Conservation (phyloP, 2,888 invertebrate species). For the Pandemis corylana region DNA sequence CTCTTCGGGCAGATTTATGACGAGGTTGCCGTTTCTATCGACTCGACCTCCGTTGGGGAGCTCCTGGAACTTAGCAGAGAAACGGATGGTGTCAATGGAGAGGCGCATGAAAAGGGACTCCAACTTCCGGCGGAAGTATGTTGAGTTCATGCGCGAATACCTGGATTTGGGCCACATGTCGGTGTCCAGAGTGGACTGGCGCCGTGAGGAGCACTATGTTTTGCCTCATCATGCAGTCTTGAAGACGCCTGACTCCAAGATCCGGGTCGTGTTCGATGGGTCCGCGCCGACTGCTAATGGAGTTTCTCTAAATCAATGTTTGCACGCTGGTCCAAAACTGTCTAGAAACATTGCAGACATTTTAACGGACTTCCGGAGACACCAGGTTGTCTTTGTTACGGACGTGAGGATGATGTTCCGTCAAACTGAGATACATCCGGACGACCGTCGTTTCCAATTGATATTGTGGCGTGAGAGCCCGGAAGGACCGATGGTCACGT, state of each 20-base stretch:
- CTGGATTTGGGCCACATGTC: neutral
- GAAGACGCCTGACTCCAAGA: neutral
- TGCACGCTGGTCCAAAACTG: neutral
- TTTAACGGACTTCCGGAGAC: neutral
- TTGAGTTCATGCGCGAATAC: slow-evolving; percentile 1
- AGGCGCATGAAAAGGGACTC: neutral
- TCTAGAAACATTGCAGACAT: neutral
- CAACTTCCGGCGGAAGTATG: neutral
- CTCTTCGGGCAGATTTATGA: too few species aligned
- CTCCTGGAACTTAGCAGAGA: too few species aligned
- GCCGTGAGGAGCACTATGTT: neutral
- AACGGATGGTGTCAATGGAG: too few species aligned
- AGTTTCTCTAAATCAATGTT: neutral
- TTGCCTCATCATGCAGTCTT: neutral
- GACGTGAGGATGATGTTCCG: slow-evolving; percentile 23
- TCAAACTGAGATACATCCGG: slow-evolving; percentile 1
- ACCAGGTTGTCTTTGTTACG: slow-evolving; percentile 2
- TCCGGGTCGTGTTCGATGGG: too few species aligned
- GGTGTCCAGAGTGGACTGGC: neutral
- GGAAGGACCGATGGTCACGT: slow-evolving; percentile 4
- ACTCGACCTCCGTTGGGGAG: too few species aligned
- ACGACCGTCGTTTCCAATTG: slow-evolving; percentile 17
- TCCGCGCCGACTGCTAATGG: neutral
- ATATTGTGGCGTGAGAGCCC: slow-evolving; percentile 25
- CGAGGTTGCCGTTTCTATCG: too few species aligned